Conservation (phyloP, 1,140 invertebrate species). For the Archivesica marissinica region DNA sequence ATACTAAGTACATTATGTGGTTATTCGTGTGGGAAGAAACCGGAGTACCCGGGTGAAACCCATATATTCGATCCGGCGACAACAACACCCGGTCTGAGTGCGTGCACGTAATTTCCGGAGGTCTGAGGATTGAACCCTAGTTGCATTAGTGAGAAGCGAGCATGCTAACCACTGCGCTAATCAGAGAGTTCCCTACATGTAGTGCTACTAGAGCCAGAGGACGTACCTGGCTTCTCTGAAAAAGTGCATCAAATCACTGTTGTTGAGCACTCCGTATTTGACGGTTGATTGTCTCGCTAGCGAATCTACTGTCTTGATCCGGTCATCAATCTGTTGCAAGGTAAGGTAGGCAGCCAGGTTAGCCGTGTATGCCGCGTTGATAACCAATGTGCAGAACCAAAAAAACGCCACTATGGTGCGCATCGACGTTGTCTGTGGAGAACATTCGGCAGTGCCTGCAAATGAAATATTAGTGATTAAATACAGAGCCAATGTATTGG, state of each 20-base stretch:
- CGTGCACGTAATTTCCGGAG: too few relatives aligned
- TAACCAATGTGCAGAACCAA: constrained; percentile 84
- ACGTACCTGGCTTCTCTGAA: constrained; percentile 63
- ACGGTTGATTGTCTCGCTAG: constrained; percentile 79
- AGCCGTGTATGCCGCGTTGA: constrained; percentile 84
- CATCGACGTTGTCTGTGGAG: constrained; percentile 80
- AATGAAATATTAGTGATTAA: not conserved
- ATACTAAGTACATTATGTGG: too few relatives aligned
- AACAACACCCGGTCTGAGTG: too few relatives aligned
- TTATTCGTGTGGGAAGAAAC: too few relatives aligned
- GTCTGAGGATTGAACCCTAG: too few relatives aligned
- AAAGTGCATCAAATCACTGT: constrained; percentile 73
- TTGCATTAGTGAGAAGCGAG: too few relatives aligned
- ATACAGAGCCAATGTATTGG: too few relatives aligned
- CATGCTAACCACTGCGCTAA: too few relatives aligned
- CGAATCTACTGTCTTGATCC: constrained; percentile 81
- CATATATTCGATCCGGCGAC: too few relatives aligned
- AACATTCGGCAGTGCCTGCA: constrained; percentile 85
- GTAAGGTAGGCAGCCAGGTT: constrained; percentile 84
- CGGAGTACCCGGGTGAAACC: too few relatives aligned
- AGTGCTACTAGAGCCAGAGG: too few relatives aligned
- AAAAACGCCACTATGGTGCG: constrained; percentile 80
- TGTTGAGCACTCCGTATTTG: constrained; percentile 78
- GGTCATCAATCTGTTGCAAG: constrained; percentile 80
- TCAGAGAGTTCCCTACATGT: too few relatives aligned